Evolutionary conservation across 2,797 vertebrate genomes (phyloP), one percentile per base, ranked within the genome.

Genomic region (Saxicola maurus): DNA sequence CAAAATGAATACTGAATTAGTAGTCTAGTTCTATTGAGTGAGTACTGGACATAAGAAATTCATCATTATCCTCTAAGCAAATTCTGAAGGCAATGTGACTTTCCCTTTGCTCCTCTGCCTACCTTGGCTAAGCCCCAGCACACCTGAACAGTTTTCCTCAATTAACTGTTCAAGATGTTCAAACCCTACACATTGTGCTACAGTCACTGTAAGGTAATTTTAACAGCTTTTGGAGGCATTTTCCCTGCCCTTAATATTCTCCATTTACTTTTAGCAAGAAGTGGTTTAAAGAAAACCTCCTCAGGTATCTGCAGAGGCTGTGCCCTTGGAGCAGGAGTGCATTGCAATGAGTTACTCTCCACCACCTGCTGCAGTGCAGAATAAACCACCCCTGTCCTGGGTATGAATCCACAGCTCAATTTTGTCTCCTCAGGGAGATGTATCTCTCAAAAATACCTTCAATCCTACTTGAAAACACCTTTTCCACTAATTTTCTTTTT

Each of bases 1-100:
- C 60, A 67, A 76, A 73, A 81, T 13, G 67, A 91, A 87, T 62
- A 43, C 45, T 76, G 60, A 87, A 60, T 61, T 65, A 82, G 60
- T n/a, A 66, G 9, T 38, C 62, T 45, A 52, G 59, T 46, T 67
- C 46, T 49, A 28, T 16, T 76, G 60, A 89, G 45, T 40, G 33
- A 88, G 28, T 33, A 73, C 10, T 3, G 51, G 40, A 62, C 16
- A 7, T 18, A 42, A 81, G 45, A 73, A 84, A 82, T n/a, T 7
- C 59, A 91, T 31, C 10, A n/a, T 12, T 43, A 69, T 31, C 15
- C 67, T 25, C 61, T 9, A 43, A 74, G 43, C 8, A 69, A 33
- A 73, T 31, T 60, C 19, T 33, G 19, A 56, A 76, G 61, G 28
- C 11, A 69, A 42, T 1, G 2, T 35, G 17, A 19, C 24, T 38